These are phyloP conservation scores for Pitangus sulphuratus DNA, from an alignment of 2,797 vertebrate genomes.

Conservation along the genomic window DNA sequence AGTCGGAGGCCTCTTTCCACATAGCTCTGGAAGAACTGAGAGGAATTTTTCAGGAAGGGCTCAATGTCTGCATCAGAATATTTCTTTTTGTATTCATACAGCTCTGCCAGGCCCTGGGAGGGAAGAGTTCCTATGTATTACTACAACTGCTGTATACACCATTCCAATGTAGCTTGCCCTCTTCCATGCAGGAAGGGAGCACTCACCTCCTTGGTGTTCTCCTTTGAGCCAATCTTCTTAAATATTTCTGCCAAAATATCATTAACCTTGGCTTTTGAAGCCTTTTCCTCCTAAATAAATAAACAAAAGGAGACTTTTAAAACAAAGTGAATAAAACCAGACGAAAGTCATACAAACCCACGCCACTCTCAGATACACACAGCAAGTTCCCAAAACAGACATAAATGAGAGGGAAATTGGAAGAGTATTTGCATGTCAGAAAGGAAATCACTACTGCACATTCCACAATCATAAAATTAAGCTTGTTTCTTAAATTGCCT, in stretches of 20 bases:
- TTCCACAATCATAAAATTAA: neutral
- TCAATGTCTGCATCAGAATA: constrained; percentile 95
- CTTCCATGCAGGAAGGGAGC: neutral
- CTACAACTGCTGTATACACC: neutral
- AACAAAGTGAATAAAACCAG: neutral
- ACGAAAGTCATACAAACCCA: neutral
- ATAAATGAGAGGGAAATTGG: neutral
- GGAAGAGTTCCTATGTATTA: neutral
- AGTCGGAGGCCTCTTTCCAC: constrained; percentile 96
- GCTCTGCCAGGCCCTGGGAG: constrained; percentile 90
- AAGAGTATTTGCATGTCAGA: neutral
- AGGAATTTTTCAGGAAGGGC: constrained; percentile 95
- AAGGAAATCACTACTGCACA: neutral
- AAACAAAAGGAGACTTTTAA: neutral
- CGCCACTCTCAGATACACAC: neutral
- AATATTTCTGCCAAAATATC: constrained; percentile 98
- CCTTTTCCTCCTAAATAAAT: constrained; percentile 88
- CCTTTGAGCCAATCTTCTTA: constrained; percentile 99
- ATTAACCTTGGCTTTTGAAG: constrained; percentile 94
- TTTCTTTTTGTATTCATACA: constrained; percentile 98
- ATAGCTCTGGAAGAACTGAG: constrained; percentile 98
- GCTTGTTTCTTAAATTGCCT: neutral
- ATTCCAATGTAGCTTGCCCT: neutral
- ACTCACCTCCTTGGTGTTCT: constrained; percentile 96
- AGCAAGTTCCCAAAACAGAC: neutral